These are phyloP conservation scores for silkworm (Bombyx mori) DNA, from an alignment of 1,140 invertebrate genomes.

Conservation along the genomic window ASM3026992v2 NC_085120.1:1966501-1967000, in stretches of 20 bases:
- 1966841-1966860: slow-evolving; percentile 16
- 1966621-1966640: slow-evolving; percentile 1
- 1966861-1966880: slow-evolving; percentile 7
- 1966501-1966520: not conserved
- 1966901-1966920: slow-evolving; percentile 9
- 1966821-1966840: not conserved
- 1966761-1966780: slow-evolving; percentile 5
- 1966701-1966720: slow-evolving; percentile 15
- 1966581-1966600: slow-evolving; percentile 1
- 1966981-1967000: slow-evolving; percentile 12
- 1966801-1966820: slow-evolving; percentile 14
- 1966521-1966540: slow-evolving; percentile 3
- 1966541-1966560: slow-evolving; percentile 5
- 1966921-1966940: slow-evolving; percentile 11
- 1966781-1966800: slow-evolving; percentile 10
- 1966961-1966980: slow-evolving; percentile 17
- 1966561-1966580: slow-evolving; percentile 12
- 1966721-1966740: slow-evolving; percentile 9
- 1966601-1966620: not conserved
- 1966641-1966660: slow-evolving; percentile 7
- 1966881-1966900: slow-evolving; percentile 3
- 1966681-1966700: slow-evolving; percentile 3
- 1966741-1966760: slow-evolving; percentile 10
- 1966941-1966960: slow-evolving; percentile 10
- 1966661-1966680: slow-evolving; percentile 7